Conservation (phyloP, 30 jellyfish, hydroid and myxozoan species). For the Aurelia aurita complex sp. Pacific region DNA sequence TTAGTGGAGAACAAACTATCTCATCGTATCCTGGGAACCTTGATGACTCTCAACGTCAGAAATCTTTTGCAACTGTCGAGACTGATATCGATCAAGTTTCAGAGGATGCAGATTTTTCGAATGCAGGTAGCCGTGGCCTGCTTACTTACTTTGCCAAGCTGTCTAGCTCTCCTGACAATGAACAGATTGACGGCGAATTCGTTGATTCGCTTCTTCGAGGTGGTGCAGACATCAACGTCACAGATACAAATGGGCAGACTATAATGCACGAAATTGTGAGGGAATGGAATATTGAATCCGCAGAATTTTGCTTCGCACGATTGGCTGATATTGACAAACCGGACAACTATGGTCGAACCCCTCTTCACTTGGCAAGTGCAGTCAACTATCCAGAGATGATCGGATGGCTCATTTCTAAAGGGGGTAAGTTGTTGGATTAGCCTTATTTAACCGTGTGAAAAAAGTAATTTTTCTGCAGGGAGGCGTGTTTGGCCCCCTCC, state of each 20-base stretch:
- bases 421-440: constrained; percentile 53
- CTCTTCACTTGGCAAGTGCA: constrained; percentile 92
- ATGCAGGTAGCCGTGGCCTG: constrained; percentile 80
- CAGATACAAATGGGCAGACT: constrained; percentile 89
- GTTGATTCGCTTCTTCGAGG: constrained; percentile 78
- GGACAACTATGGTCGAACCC: constrained; percentile 85
- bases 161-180: constrained; percentile 55
- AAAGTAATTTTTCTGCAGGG: no score
- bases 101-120: background rate
- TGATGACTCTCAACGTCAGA: constrained; percentile 13
- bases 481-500: no score
- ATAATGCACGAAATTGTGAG: constrained; percentile 89
- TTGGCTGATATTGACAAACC: constrained; percentile 85
- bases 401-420: constrained; percentile 64
- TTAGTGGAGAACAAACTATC: constrained; percentile 29
- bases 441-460: no score
- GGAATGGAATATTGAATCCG: constrained; percentile 83
- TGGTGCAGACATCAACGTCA: constrained; percentile 90
- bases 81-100: no score
- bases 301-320: constrained; percentile 58
- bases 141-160: constrained; percentile 77
- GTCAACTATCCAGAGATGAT: constrained; percentile 87
- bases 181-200: constrained; percentile 71
- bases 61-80: background rate
- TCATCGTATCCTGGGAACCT: constrained; percentile 52